These are phyloP conservation scores for Dryobotodes eremita DNA, from an alignment of 2,888 invertebrate species.

Conservation along the genomic window DNA sequence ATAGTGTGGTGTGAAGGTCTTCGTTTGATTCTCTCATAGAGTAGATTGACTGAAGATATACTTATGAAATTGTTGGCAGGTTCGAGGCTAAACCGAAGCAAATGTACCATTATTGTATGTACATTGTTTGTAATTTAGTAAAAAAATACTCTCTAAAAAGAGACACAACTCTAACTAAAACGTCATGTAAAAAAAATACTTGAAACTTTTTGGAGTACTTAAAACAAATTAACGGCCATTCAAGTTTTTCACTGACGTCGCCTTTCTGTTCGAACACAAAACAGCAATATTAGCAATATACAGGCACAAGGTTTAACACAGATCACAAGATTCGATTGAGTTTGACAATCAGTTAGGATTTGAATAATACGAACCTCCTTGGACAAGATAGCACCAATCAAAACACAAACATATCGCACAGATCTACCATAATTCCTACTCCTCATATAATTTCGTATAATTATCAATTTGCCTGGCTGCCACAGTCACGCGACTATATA, in stretches of 20 bases:
- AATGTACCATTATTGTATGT: not conserved
- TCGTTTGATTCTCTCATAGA: not conserved
- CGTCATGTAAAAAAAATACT: not conserved
- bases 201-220: too few species aligned
- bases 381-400: slow-evolving; percentile 28
- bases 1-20: slow-evolving; percentile 15
- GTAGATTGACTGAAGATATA: not conserved
- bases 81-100: not conserved
- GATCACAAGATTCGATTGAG: not conserved
- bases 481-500: slow-evolving; percentile 46
- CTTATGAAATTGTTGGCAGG: not conserved
- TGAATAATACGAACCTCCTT: not conserved
- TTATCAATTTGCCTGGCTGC: slow-evolving; percentile 55
- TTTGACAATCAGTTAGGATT: not conserved
- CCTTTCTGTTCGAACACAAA: not conserved
- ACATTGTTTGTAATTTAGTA: not conserved
- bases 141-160: too few species aligned
- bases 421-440: slow-evolving; percentile 1
- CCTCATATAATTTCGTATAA: slow-evolving; percentile 41
- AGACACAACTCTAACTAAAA: too few species aligned
- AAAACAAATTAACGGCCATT: not conserved
- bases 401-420: slow-evolving; percentile 50
- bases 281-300: not conserved
- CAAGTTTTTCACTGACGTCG: not conserved
- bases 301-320: not conserved